phyloP scores from a whole-genome alignment of 2,888 invertebrate species.

The Monoplex corrugatus region DNA sequence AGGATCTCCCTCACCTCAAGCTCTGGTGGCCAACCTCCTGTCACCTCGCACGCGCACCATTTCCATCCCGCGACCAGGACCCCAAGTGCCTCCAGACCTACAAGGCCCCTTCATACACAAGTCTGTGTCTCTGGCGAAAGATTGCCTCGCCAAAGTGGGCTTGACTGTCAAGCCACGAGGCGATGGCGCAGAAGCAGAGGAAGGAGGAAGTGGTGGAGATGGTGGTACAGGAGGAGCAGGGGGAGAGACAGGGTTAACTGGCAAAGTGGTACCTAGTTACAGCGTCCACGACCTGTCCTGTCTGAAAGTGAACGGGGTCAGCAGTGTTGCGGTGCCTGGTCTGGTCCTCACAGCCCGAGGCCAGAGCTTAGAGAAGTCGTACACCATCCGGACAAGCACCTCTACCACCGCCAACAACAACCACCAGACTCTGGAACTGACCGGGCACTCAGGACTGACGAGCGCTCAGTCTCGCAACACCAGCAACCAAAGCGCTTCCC shows the following conservation, averaged over 20 bases:
- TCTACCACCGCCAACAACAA: background rate
- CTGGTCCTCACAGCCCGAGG: constrained; percentile 17
- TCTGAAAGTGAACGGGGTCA: background rate
- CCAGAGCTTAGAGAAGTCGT: constrained; percentile 8
- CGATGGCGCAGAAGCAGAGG: background rate
- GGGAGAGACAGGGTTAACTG: background rate
- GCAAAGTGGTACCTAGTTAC: background rate
- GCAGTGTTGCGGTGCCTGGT: background rate
- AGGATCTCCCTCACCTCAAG: constrained; percentile 13
- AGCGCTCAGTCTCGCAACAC: constrained; percentile 25
- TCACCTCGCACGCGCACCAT: constrained; percentile 51
- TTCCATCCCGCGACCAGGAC: constrained; percentile 54
- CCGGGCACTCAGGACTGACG: background rate
- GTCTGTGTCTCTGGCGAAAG: constrained; percentile 26
- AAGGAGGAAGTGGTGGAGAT: background rate
- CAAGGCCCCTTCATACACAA: constrained; percentile 42
- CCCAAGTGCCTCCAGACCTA: background rate
- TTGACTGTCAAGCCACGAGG: background rate
- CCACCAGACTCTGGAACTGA: too few relatives aligned
- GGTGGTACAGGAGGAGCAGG: background rate
- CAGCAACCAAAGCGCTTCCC: constrained; percentile 25
- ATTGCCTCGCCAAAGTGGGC: constrained; percentile 1
- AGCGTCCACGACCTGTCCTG: background rate
- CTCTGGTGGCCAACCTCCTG: constrained; percentile 40
- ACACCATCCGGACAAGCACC: too few relatives aligned